Base-by-base conservation (phyloP, 1,140 invertebrate genomes). In the Aphis gossypii region DNA sequence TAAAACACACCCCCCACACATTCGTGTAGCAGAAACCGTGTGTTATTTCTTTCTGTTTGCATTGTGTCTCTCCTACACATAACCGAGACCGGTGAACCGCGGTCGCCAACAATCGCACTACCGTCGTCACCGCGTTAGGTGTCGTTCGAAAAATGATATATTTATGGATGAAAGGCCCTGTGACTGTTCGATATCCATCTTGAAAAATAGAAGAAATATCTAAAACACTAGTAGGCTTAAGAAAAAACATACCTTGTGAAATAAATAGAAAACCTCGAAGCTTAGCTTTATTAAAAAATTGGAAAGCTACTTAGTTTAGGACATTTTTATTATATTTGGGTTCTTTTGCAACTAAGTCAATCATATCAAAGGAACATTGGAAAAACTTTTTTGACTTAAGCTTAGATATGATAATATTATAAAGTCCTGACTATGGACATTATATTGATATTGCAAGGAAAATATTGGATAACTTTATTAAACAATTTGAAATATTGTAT, bases 251-350 rank as follows among this genome's bases (percentile, higher is more conserved):
- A 76, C 92, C 92, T 54, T 38, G 25, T 82, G 95, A 95, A 90
- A 95, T 95, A 94, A 56, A 94, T 30, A 94, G 95, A 91, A 95
- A 95, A 90, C 95, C 95, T n/a, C 86, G 95, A 68, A 91, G 94
- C 38, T 90, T 95, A 18, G 83, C 84, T 18, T 95, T 95, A 56
- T 35, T 95, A 82, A 94, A 95, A 11, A 51, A 94, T 35, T 96
- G 95, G 95, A 96, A 96, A 95, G 95, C 95, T 20, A 96, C 95
- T 46, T 95, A 96, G 94, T 95, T 95, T 94, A 94, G 95, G 41
- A 94, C 95, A 87, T 96, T 96, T 95, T 93, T 96, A 41, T 93
- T 96, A 7, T 96, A 96, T 94, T 95, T 95, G 44, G 96, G 95
- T 30, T 94, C 95, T 83, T 94, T 95, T 56, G 95, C 95, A 51